Evolutionary conservation across 2,888 invertebrate species (phyloP).

Genomic region (Zaprionus obscuricornis): DNA sequence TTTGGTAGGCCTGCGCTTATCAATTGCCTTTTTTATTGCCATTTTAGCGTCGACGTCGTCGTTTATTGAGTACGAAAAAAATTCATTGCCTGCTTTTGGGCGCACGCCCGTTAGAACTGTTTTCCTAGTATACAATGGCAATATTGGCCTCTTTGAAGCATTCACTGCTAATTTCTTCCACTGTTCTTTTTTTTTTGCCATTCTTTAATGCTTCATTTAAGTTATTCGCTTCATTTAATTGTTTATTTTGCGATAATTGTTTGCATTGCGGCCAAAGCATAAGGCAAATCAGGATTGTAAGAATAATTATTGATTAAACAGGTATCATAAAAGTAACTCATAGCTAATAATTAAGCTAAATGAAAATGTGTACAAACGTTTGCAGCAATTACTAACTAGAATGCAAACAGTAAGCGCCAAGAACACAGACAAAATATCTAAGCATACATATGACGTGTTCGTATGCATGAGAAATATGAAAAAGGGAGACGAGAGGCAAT

Average conservation of each 20-base stretch:
- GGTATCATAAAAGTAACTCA: constrained; percentile 4
- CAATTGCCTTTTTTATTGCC: constrained; percentile 77
- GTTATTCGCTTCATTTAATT: constrained; percentile 63
- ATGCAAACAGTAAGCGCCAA: constrained; percentile 7
- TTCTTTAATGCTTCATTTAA: constrained; percentile 24
- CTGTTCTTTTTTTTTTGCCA: constrained; percentile 9
- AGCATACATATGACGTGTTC: constrained; percentile 5
- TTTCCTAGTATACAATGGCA: constrained; percentile 29
- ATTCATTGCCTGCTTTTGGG: constrained; percentile 57
- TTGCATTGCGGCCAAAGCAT: constrained; percentile 64
- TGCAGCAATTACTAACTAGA: constrained; percentile 1
- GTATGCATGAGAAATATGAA: constrained; percentile 12
- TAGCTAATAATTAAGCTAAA: background rate
- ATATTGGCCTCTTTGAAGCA: constrained; percentile 23
- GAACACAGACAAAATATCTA: background rate
- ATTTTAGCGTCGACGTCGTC: constrained; percentile 59
- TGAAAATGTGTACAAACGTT: background rate
- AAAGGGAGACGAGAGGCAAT: constrained; percentile 12
- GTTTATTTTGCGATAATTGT: constrained; percentile 73
- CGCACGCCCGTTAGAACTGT: constrained; percentile 48
- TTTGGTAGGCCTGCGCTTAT: constrained; percentile 68
- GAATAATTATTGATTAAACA: constrained; percentile 51
- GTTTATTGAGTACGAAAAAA: constrained; percentile 64
- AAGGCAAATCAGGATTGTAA: constrained; percentile 21
- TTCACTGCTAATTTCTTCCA: constrained; percentile 30